A percentile compares a stretch with the other conserved stretches of the same genome.
Conservation (phyloP, 2,888 invertebrate genomes). For the Mesochorus sp. region DNA sequence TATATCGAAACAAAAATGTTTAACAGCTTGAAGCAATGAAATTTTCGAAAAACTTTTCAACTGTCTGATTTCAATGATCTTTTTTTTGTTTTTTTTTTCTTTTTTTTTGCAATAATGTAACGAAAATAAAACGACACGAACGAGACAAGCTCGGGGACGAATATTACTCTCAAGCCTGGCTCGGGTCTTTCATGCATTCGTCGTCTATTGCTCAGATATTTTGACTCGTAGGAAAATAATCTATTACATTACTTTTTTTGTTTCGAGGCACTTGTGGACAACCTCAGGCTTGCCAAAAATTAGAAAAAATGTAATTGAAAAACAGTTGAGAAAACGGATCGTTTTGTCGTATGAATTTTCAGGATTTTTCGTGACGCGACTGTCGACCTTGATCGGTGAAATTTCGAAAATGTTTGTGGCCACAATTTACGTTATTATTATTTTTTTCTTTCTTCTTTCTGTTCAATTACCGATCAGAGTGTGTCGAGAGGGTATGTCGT, state of each 20-base stretch:
- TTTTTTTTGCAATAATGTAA: too few relatives aligned
- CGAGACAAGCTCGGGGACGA: conserved; percentile 42
- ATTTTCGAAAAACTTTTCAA: too few relatives aligned
- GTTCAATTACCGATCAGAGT: conserved; percentile 33
- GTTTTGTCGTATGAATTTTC: conserved; percentile 29
- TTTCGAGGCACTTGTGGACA: conserved; percentile 56
- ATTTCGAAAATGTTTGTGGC: conserved; percentile 57
- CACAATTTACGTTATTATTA: conserved; percentile 6
- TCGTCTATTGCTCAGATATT: conserved; percentile 28
- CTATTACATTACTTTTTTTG: not conserved
- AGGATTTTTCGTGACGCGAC: conserved; percentile 52
- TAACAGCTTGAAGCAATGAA: too few relatives aligned
- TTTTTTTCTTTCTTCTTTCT: not conserved
- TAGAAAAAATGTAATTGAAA: not conserved
- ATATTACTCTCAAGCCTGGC: conserved; percentile 42
- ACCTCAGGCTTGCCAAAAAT: conserved; percentile 21
- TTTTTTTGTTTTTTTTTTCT: too few relatives aligned
- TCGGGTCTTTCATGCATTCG: conserved; percentile 55
- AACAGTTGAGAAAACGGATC: conserved; percentile 14
- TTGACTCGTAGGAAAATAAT: not conserved
- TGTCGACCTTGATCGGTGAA: conserved; percentile 68
- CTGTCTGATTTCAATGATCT: too few relatives aligned
- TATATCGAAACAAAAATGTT: too few relatives aligned
- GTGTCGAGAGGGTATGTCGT: conserved; percentile 48
- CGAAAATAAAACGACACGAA: too few relatives aligned